Percentiles rank a stretch among this genome's conserved stretches.
These are phyloP conservation scores for Lota lota DNA, from an alignment of 2,113 vertebrate species.

Conservation along the genomic window DNA sequence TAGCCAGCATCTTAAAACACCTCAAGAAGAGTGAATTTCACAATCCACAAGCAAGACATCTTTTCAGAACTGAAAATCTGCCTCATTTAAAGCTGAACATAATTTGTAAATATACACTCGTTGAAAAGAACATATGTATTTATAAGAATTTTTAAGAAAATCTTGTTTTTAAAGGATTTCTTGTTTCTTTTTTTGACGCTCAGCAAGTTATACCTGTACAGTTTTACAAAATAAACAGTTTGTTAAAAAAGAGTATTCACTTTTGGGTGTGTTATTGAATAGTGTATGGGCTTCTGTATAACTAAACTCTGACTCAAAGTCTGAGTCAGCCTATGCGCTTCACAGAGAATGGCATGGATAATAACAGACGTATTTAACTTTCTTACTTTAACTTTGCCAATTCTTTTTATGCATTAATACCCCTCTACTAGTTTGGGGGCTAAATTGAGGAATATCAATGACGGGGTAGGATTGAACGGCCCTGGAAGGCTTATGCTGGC, in stretches of 20 bases:
- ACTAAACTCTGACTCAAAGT: no score
- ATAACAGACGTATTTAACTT: no score
- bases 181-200: conserved; percentile 73
- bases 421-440: no score
- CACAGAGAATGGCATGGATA: no score
- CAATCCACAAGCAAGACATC: not conserved
- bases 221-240: conserved; percentile 85
- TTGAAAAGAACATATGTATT: conserved; percentile 89
- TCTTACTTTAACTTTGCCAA: no score
- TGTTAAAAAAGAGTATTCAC: conserved; percentile 24
- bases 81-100: conserved; percentile 59
- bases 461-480: not conserved
- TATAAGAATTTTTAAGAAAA: conserved; percentile 63
- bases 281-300: not conserved
- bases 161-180: conserved; percentile 45
- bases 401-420: no score
- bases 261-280: conserved; percentile 3
- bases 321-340: no score
- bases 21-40: not conserved
- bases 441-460: no score
- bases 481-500: conserved; percentile 4
- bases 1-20: not conserved
- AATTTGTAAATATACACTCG: conserved; percentile 82
- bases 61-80: conserved; percentile 45
- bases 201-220: conserved; percentile 79